Conservation (phyloP, 1,140 invertebrate genomes). For the Idris sp. region DNA sequence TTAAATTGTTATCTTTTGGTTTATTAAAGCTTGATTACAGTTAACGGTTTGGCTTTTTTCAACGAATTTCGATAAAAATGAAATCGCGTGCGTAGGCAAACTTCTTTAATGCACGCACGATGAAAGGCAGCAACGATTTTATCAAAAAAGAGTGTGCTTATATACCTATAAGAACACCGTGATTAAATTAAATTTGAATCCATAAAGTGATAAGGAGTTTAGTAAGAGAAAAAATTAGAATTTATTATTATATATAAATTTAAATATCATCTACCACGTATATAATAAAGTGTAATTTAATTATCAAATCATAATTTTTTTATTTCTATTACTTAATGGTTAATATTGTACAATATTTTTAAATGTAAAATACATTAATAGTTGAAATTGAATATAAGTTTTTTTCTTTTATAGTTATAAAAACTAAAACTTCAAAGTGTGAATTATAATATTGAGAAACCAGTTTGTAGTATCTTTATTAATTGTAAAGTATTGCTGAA, state of each 20-base stretch:
- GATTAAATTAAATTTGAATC: constrained; percentile 31
- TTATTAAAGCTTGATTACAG: constrained; percentile 17
- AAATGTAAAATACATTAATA: too few relatives aligned
- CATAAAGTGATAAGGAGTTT: constrained; percentile 9
- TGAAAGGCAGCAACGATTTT: constrained; percentile 43
- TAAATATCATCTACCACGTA: too few relatives aligned
- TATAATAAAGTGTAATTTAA: too few relatives aligned
- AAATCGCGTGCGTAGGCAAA: constrained; percentile 48
- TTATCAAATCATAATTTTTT: too few relatives aligned
- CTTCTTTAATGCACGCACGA: constrained; percentile 33
- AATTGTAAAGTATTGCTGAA: too few relatives aligned
- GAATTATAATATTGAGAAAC: too few relatives aligned
- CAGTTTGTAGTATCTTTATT: too few relatives aligned
- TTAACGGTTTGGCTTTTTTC: constrained; percentile 3
- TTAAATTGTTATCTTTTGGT: constrained; percentile 43
- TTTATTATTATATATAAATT: background rate
- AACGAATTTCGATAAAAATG: constrained; percentile 17
- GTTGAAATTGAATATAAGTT: too few relatives aligned
- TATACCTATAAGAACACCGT: background rate
- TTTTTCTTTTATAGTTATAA: too few relatives aligned
- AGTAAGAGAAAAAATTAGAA: background rate
- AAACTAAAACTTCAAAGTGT: too few relatives aligned
- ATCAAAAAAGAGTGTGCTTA: constrained; percentile 24
- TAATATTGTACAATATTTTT: too few relatives aligned
- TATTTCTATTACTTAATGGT: too few relatives aligned